These are phyloP conservation scores for Leptinotarsa rubiginosa DNA, from an alignment of 2,888 invertebrate species.

Conservation along the genomic window DNA sequence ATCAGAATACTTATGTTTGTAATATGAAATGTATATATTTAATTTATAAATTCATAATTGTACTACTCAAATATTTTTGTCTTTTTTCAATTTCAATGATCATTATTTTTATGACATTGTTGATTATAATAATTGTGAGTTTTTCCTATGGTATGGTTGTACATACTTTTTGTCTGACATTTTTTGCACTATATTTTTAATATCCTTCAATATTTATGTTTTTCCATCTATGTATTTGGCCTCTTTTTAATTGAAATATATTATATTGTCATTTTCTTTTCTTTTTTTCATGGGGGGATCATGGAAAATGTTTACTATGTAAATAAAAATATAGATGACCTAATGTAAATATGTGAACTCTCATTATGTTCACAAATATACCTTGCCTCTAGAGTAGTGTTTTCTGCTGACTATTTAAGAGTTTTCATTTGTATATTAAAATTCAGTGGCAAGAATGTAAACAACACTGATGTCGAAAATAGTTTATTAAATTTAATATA, in stretches of 20 bases:
- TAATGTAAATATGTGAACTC: conserved; percentile 43
- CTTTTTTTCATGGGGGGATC: conserved; percentile 44
- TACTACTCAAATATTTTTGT: conserved; percentile 28
- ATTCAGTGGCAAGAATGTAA: conserved; percentile 58
- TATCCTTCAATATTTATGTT: conserved; percentile 58
- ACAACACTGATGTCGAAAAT: conserved; percentile 61
- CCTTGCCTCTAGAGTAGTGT: conserved; percentile 58
- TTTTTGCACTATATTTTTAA: conserved; percentile 59
- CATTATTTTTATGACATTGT: conserved; percentile 46
- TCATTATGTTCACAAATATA: conserved; percentile 41
- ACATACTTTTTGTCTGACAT: conserved; percentile 60
- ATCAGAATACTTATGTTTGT: conserved; percentile 56
- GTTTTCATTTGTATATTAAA: conserved; percentile 54
- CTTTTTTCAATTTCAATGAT: conserved; percentile 25
- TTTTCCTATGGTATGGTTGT: conserved; percentile 61
- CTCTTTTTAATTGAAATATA: conserved; percentile 65
- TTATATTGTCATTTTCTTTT: conserved; percentile 61
- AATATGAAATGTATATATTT: conserved; percentile 60
- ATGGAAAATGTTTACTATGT: conserved; percentile 49
- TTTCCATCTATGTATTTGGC: conserved; percentile 63
- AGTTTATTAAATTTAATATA: conserved; percentile 61
- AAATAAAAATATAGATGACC: conserved; percentile 44
- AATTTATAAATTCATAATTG: conserved; percentile 35
- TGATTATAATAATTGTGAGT: conserved; percentile 39
- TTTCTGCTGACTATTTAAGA: conserved; percentile 48